Percentiles rank a stretch among this genome's conserved stretches.
phyloP scores from a whole-genome alignment of 2,888 invertebrate genomes.

The Andrena bucephala region DNA sequence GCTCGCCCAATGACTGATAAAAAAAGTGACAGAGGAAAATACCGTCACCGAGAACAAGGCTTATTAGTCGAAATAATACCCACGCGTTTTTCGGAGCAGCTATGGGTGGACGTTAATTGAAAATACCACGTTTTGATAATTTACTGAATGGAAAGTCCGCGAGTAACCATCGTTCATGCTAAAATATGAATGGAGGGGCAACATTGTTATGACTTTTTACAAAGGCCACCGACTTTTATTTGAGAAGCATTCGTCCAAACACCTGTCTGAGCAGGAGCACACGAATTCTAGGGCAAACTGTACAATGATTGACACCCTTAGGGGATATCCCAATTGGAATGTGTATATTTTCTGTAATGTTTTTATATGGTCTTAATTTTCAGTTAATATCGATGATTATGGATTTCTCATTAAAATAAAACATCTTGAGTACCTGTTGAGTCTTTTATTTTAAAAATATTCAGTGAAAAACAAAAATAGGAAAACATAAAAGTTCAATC shows the following conservation, averaged over 20 bases:
- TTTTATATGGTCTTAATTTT: too few species aligned
- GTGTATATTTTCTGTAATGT: too few species aligned
- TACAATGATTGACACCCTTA: too few species aligned
- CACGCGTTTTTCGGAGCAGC: not conserved
- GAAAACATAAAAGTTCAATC: too few species aligned
- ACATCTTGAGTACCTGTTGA: too few species aligned
- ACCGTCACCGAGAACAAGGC: not conserved
- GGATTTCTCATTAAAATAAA: too few species aligned
- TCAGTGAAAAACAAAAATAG: too few species aligned
- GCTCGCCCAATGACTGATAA: constrained; percentile 45
- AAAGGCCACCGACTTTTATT: not conserved
- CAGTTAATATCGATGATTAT: too few species aligned
- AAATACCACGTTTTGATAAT: not conserved
- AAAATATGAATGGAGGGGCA: not conserved
- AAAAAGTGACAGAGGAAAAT: constrained; percentile 21
- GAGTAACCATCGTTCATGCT: not conserved
- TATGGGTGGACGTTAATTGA: too few species aligned
- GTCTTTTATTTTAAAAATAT: too few species aligned
- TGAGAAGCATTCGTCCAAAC: not conserved
- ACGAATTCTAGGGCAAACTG: not conserved
- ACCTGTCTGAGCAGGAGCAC: not conserved
- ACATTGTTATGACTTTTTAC: too few species aligned
- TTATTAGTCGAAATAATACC: not conserved
- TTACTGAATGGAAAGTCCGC: not conserved
- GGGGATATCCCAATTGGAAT: too few species aligned